These are phyloP conservation scores for Rutilus rutilus DNA, from an alignment of 2,113 vertebrate genomes.

Conservation along the genomic window DNA sequence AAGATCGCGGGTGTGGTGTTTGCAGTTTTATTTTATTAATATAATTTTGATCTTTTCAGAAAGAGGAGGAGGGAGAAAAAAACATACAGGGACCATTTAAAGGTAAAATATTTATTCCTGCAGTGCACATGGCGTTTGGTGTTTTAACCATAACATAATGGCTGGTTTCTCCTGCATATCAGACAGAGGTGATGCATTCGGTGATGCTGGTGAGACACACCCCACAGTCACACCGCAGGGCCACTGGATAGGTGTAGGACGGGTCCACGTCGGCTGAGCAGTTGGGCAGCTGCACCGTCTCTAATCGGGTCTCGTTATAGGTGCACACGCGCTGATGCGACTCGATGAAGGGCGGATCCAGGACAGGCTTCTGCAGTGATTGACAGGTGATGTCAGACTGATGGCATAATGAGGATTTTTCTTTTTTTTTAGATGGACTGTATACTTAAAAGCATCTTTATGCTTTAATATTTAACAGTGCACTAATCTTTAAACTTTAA, in stretches of 20 bases:
- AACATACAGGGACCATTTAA: background rate
- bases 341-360: slow-evolving; percentile 88
- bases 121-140: background rate
- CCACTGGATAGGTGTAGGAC: slow-evolving; percentile 86
- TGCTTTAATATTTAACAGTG: background rate
- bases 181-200: slow-evolving; percentile 82
- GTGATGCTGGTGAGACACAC: slow-evolving; percentile 86
- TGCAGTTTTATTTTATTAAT: background rate
- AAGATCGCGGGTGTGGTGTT: background rate
- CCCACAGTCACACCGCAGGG: slow-evolving; percentile 86
- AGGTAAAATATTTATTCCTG: background rate
- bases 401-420: slow-evolving; percentile 24
- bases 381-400: slow-evolving; percentile 4
- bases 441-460: background rate
- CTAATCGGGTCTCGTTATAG: slow-evolving; percentile 85
- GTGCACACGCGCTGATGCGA: slow-evolving; percentile 89
- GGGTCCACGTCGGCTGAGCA: slow-evolving; percentile 80
- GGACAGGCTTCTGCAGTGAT: slow-evolving; percentile 81
- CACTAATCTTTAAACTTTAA: background rate
- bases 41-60: background rate
- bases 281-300: slow-evolving; percentile 83
- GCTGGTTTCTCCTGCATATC: slow-evolving; percentile 11
- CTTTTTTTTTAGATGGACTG: background rate
- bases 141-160: background rate
- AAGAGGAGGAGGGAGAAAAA: background rate